phyloP scores from a whole-genome alignment of 2,113 vertebrate species.

The Dasyprocta punctata region DNA sequence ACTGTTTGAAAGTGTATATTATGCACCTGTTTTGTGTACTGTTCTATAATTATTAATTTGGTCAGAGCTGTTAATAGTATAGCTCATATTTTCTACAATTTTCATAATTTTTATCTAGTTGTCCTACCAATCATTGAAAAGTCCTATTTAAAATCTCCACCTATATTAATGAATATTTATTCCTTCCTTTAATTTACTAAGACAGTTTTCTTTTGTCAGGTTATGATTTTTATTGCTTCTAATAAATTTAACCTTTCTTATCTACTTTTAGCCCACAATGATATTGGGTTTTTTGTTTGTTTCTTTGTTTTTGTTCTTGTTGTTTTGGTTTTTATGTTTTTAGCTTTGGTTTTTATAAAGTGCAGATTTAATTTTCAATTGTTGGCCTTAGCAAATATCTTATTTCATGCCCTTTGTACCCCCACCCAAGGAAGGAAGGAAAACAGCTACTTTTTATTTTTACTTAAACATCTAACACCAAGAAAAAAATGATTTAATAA shows the following conservation, averaged over 20 bases:
- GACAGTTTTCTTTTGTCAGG: background rate
- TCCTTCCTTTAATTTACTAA: background rate
- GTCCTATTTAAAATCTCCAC: background rate
- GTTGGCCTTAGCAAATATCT: conserved; percentile 65
- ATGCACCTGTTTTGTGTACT: background rate
- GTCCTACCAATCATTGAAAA: background rate
- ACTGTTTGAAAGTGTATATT: background rate
- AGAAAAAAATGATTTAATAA: background rate
- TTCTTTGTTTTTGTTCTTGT: background rate
- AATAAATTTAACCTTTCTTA: background rate
- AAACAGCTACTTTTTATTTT: conserved; percentile 18
- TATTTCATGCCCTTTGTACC: background rate
- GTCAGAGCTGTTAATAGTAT: background rate
- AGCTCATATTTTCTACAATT: background rate
- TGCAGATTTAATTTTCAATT: conserved; percentile 81
- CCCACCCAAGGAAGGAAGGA: background rate
- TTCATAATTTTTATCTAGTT: background rate
- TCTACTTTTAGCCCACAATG: background rate
- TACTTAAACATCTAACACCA: conserved; percentile 30
- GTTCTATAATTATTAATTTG: background rate
- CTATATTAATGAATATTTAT: background rate
- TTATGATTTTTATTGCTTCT: background rate
- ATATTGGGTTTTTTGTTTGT: background rate
- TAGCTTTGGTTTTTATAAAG: conserved; percentile 72
- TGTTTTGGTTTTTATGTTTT: background rate